These are phyloP conservation scores for Ryuthela nishihirai DNA, from an alignment of 2,888 invertebrate genomes.

Conservation along the genomic window DNA sequence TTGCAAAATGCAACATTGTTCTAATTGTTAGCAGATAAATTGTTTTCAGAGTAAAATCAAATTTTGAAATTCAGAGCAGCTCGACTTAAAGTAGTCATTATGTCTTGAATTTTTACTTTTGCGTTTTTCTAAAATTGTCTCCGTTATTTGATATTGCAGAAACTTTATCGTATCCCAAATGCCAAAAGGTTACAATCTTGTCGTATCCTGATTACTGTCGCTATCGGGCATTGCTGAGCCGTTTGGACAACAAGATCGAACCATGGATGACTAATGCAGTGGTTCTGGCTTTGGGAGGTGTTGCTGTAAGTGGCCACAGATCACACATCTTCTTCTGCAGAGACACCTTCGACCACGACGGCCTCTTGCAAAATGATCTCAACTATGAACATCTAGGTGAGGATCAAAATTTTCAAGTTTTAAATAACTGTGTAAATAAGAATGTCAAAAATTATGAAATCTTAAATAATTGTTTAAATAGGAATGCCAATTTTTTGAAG, in stretches of 20 bases:
- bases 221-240: conserved; percentile 64
- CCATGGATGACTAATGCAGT: conserved; percentile 68
- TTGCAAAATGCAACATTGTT: no score
- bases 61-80: no score
- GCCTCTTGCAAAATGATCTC: conserved; percentile 78
- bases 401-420: no score
- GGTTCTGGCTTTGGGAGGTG: conserved; percentile 75
- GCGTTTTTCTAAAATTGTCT: neutral
- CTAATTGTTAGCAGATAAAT: no score
- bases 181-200: conserved; percentile 63
- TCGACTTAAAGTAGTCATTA: no score
- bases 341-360: conserved; percentile 85
- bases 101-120: no score
- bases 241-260: conserved; percentile 52
- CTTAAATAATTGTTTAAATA: no score
- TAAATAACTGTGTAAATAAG: no score
- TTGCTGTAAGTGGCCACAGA: conserved; percentile 57
- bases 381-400: conserved; percentile 77
- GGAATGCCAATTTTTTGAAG: no score
- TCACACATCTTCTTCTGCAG: conserved; percentile 69
- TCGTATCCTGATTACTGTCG: conserved; percentile 79
- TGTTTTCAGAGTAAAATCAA: no score
- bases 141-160: neutral
- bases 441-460: no score
- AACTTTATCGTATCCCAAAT: neutral